Evolutionary conservation across 2,888 invertebrate genomes (phyloP).

Genomic region (Dendrolimus houi): DNA sequence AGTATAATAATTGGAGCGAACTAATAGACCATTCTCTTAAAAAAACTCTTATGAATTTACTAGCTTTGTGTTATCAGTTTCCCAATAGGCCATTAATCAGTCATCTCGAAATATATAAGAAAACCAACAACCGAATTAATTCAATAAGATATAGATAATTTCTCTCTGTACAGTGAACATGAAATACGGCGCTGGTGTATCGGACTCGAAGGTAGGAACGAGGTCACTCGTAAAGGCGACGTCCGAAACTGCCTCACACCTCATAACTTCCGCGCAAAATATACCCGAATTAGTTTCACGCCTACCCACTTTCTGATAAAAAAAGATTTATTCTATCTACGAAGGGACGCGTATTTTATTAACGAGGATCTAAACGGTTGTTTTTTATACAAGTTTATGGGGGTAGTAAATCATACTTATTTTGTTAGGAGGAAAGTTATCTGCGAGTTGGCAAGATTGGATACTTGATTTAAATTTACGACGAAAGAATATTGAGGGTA

Average conservation of each 20-base stretch:
- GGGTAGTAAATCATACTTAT: neutral
- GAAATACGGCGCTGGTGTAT: neutral
- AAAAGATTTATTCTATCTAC: neutral
- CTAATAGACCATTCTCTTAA: too few species aligned
- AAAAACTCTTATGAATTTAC: too few species aligned
- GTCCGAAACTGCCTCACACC: neutral
- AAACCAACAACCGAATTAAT: neutral
- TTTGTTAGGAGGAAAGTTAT: neutral
- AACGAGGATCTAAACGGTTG: neutral
- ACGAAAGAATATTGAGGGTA: too few species aligned
- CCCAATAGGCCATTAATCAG: too few species aligned
- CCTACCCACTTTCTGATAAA: neutral
- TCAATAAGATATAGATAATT: neutral
- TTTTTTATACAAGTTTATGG: neutral
- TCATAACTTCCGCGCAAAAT: neutral
- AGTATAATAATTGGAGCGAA: too few species aligned
- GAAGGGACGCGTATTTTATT: neutral
- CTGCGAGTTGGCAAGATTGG: neutral
- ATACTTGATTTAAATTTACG: neutral
- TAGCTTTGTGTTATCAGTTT: too few species aligned
- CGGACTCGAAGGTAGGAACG: neutral
- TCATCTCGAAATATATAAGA: too few species aligned
- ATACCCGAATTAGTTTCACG: neutral
- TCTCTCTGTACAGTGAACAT: neutral
- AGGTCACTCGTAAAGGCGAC: neutral